Percentiles rank a stretch among this genome's conserved stretches.
Conservation (phyloP, 1,140 invertebrate genomes). For the Trachymyrmex septentrionalis region DNA sequence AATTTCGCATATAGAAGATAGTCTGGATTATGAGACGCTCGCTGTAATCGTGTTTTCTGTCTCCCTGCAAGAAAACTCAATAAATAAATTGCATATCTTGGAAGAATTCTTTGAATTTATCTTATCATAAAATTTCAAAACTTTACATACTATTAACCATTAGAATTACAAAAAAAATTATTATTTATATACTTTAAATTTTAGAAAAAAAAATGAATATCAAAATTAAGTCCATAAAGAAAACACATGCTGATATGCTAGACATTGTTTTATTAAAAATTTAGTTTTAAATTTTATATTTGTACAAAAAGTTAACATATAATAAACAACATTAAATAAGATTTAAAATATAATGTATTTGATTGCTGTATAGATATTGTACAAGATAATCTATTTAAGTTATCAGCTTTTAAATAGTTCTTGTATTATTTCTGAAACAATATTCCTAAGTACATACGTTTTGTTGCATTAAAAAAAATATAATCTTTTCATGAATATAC, state of each 20-base stretch:
- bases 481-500: neutral
- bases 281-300: neutral
- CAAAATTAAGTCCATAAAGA: neutral
- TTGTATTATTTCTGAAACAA: neutral
- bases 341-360: neutral
- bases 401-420: neutral
- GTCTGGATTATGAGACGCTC: neutral
- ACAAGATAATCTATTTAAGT: conserved; percentile 4
- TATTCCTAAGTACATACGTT: neutral
- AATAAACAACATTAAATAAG: neutral
- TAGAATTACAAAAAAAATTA: neutral
- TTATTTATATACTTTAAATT: neutral
- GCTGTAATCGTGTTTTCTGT: neutral
- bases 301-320: too few relatives aligned
- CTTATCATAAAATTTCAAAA: neutral
- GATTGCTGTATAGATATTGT: neutral
- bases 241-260: neutral
- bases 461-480: neutral
- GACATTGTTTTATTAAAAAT: neutral
- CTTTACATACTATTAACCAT: neutral
- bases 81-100: neutral
- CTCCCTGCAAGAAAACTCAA: neutral
- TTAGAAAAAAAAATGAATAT: neutral
- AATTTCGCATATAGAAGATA: neutral
- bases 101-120: neutral